A percentile compares a stretch with the other conserved stretches of the same genome.
Evolutionary conservation across 2,113 vertebrate genomes (phyloP).

Genomic region (Gnathonemus longibarbis): DNA sequence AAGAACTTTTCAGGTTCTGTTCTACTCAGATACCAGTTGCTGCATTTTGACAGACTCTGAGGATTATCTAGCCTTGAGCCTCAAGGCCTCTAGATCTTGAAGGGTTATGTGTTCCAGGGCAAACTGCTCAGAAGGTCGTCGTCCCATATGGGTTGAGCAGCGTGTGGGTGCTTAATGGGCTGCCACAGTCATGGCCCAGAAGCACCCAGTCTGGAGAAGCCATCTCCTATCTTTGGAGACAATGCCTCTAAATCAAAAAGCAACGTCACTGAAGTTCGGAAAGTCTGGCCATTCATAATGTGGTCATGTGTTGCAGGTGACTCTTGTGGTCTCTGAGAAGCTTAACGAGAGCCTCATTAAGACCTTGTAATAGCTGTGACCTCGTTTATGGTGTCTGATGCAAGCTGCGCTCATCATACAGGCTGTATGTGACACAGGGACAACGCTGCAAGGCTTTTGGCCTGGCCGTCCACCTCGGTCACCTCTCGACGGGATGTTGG

Average conservation of each 20-base stretch:
- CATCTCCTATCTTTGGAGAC: background rate
- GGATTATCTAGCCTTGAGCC: background rate
- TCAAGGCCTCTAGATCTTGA: background rate
- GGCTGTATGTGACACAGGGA: background rate
- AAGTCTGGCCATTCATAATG: background rate
- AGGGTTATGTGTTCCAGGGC: background rate
- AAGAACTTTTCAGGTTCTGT: background rate
- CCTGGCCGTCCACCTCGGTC: background rate
- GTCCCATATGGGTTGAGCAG: background rate
- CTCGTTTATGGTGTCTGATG: background rate
- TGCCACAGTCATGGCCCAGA: background rate
- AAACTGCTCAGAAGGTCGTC: background rate
- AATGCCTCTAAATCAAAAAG: background rate
- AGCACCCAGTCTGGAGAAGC: background rate
- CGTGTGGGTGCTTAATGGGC: background rate
- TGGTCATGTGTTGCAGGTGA: background rate
- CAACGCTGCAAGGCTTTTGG: background rate
- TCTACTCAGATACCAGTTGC: background rate
- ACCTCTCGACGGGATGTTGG: background rate
- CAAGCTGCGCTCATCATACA: background rate
- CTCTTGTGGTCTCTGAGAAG: background rate
- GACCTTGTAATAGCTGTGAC: background rate
- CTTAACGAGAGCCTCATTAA: background rate
- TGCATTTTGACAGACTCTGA: background rate
- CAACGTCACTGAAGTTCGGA: background rate